Evolutionary conservation across 2,888 invertebrate genomes (phyloP).

Genomic region (Drosophila kambysellisi): DNA sequence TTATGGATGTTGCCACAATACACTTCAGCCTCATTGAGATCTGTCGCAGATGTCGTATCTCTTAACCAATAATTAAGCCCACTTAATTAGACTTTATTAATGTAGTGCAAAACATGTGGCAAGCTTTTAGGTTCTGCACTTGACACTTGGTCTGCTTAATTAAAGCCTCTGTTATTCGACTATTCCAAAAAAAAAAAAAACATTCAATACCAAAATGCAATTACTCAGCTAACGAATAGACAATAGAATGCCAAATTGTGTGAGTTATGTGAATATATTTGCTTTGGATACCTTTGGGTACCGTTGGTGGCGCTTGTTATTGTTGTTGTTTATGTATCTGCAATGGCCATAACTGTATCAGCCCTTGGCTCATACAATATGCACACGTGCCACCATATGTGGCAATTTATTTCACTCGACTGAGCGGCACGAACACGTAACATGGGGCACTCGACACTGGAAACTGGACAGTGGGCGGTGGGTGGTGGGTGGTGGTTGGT

Average conservation of each 20-base stretch:
- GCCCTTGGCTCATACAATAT: conserved; percentile 10
- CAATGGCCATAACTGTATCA: conserved; percentile 22
- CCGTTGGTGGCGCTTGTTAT: not conserved
- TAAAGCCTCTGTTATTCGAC: not conserved
- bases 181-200: not conserved
- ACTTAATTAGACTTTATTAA: conserved; percentile 10
- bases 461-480: not conserved
- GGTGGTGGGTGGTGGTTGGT: not conserved
- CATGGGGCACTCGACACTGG: too few species aligned
- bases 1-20: conserved; percentile 7
- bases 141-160: not conserved
- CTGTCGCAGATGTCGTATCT: not conserved
- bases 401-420: conserved; percentile 13
- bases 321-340: conserved; percentile 9
- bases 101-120: not conserved
- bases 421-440: too few species aligned
- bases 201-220: not conserved
- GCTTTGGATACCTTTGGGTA: not conserved
- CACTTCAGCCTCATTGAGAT: not conserved
- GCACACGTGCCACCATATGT: conserved; percentile 26
- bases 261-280: conserved; percentile 9
- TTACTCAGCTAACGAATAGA: not conserved
- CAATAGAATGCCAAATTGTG: not conserved
- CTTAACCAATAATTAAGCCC: not conserved
- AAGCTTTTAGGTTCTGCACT: not conserved